Evolutionary conservation across 2,113 vertebrate genomes (phyloP).

Genomic region (Boleophthalmus pectinirostris): DNA sequence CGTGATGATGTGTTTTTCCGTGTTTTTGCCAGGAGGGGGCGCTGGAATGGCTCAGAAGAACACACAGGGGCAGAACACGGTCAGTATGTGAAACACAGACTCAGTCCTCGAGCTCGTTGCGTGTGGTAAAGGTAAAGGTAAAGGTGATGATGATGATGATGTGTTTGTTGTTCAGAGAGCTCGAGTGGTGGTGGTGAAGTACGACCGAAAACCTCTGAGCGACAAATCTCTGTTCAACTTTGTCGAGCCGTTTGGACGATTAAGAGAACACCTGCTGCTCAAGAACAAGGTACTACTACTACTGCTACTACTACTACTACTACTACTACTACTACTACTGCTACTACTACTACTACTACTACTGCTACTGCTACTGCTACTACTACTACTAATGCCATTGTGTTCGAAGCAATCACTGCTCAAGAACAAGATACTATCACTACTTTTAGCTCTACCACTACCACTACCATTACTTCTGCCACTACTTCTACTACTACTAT

Average conservation of each 20-base stretch:
- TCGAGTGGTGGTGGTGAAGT: constrained; percentile 77
- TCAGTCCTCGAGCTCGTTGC: no score
- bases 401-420: constrained; percentile 44
- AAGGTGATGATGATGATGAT: no score
- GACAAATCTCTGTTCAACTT: constrained; percentile 72
- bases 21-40: constrained; percentile 43
- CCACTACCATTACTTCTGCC: no score
- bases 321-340: neutral
- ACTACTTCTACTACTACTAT: no score
- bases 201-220: constrained; percentile 66
- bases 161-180: constrained; percentile 59
- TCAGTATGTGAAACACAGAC: constrained; percentile 32
- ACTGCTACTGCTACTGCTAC: neutral
- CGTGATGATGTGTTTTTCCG: constrained; percentile 12
- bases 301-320: neutral
- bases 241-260: constrained; percentile 67
- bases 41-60: constrained; percentile 40
- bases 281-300: constrained; percentile 71
- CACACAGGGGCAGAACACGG: constrained; percentile 47
- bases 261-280: constrained; percentile 74
- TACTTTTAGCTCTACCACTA: neutral
- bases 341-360: no score
- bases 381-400: neutral
- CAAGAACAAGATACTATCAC: constrained; percentile 71
- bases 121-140: no score